Percentiles rank a stretch among this genome's conserved stretches.
These are phyloP conservation scores for Choloepus didactylus DNA, from an alignment of 2,797 vertebrate species.

Conservation along the genomic window DNA sequence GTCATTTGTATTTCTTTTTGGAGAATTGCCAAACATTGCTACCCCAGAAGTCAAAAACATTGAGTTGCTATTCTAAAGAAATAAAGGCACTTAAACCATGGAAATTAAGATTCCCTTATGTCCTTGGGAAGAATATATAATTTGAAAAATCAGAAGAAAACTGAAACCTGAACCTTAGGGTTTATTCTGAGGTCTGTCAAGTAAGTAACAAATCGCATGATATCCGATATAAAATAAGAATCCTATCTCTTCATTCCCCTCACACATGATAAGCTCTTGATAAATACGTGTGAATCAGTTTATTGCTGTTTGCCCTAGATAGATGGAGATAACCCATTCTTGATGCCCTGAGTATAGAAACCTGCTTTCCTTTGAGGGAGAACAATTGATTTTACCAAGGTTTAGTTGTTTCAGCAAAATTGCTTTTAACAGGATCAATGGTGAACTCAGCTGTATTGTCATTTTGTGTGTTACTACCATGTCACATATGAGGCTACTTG, in stretches of 20 bases:
- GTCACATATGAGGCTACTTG: background rate
- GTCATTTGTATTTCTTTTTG: slow-evolving; percentile 45
- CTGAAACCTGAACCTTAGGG: background rate
- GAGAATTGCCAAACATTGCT: slow-evolving; percentile 55
- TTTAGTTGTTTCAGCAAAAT: background rate
- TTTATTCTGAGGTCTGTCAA: background rate
- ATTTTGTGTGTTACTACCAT: background rate
- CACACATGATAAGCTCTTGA: background rate
- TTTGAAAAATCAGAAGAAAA: background rate
- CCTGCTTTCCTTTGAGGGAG: background rate
- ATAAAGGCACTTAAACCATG: slow-evolving; percentile 65
- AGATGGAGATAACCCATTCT: background rate
- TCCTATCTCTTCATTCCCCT: background rate
- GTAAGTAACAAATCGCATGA: too few relatives aligned
- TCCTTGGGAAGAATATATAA: background rate
- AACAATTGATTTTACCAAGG: background rate
- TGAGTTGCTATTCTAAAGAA: slow-evolving; percentile 45
- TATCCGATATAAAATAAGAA: background rate
- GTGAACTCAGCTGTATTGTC: background rate
- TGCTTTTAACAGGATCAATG: background rate
- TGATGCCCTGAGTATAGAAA: background rate
- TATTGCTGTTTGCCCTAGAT: background rate
- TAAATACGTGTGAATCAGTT: background rate
- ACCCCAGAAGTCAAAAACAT: slow-evolving; percentile 24
- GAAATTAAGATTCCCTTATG: background rate